These are phyloP conservation scores for Sabellastarte sp. DNA, from an alignment of 2,888 invertebrate species.

Conservation along the genomic window DNA sequence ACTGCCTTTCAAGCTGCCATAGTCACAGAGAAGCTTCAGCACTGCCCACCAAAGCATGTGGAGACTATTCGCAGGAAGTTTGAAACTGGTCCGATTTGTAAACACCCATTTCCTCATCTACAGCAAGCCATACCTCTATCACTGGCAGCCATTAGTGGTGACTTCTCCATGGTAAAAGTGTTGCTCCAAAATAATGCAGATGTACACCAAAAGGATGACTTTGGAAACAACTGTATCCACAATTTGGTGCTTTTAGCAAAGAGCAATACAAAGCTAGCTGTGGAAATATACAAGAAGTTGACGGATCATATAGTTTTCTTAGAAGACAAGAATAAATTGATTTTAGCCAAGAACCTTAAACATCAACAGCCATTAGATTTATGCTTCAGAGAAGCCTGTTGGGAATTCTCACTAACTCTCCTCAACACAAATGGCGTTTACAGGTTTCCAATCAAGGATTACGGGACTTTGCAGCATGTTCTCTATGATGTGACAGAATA, in stretches of 20 bases:
- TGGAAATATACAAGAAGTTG: neutral
- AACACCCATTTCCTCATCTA: neutral
- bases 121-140: neutral
- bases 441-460: neutral
- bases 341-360: neutral
- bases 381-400: neutral
- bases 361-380: neutral
- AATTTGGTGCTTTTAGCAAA: neutral
- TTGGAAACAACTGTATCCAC: neutral
- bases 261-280: neutral
- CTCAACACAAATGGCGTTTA: neutral
- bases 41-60: neutral
- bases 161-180: neutral
- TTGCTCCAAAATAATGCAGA: neutral
- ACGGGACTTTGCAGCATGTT: neutral
- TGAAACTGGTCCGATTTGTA: neutral
- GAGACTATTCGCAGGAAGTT: neutral
- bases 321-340: neutral
- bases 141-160: neutral
- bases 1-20: neutral
- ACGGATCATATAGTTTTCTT: neutral
- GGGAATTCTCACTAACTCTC: neutral
- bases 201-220: neutral
- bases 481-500: neutral
- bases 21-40: neutral